Base-by-base conservation (phyloP, 2,113 vertebrate genomes). In the Psettodes erumei region DNA sequence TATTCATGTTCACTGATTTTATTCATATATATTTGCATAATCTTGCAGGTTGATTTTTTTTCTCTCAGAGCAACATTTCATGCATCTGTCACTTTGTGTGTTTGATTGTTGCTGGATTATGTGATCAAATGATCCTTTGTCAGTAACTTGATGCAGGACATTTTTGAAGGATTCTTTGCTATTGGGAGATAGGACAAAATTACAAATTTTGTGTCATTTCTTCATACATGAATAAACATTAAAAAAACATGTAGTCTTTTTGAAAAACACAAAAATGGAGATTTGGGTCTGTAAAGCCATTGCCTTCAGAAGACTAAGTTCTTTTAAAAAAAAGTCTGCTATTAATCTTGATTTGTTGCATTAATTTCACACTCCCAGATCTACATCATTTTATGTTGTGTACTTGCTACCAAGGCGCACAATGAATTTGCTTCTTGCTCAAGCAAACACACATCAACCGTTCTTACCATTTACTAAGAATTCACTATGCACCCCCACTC, bases 401-500 rank as follows among this genome's bases (percentile, higher is more conserved):
- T 38, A 21, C n/a, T 32, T 62, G 55, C 60, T 25, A 15, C 50
- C n/a, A 30, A 82, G n/a, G 27, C 64, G 48, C 45, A 77, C 56
- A 71, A 55, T 64, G 51, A 74, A 53, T 65, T 66, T 75, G 65
- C 53, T 81, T 60, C 76, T 25, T 23, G 27, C 81, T 85, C 81
- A 72, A 72, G 63, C 35, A 73, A 65, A 72, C 28, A 73, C 47
- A 55, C 23, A 65, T 33, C 18, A 32, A 23, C 70, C 55, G 55
- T 32, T 50, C 40, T 75, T 37, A 77, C 42, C 32, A 43, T 77
- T 76, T 61, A 73, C 45, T 33, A 11, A 3, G 23, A 71, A 78
- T 79, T 82, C 45, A 48, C 42, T 78, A 66, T 61, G 23, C 50
- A 3, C 30, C 38, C 33, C 5, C 61, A 45, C 25, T 50, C 35